phyloP scores from a whole-genome alignment of 64 coral and sea anemone species.

The Montipora sp. region DNA sequence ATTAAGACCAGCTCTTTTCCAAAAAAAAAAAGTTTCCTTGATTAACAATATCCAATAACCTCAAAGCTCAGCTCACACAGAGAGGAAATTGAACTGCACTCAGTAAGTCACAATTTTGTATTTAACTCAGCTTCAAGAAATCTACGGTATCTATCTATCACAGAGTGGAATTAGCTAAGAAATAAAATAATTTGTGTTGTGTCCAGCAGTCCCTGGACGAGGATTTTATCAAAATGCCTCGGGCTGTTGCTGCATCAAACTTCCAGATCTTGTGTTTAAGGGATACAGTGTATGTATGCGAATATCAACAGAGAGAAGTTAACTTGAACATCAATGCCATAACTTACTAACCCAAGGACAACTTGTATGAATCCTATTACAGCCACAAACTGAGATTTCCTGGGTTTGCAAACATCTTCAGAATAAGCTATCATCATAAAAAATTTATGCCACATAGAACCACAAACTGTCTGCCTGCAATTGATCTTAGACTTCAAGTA shows the following conservation, averaged over 20 bases:
- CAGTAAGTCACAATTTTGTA: background rate
- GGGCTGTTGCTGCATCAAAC: background rate
- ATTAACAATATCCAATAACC: slow-evolving; percentile 1
- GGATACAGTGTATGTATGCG: background rate
- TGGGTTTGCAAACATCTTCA: background rate
- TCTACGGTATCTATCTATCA: background rate
- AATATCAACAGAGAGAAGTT: slow-evolving; percentile 25
- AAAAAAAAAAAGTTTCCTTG: background rate
- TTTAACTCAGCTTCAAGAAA: background rate
- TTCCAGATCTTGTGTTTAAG: background rate
- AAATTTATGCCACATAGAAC: background rate
- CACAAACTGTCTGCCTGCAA: slow-evolving; percentile 29
- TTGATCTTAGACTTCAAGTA: slow-evolving; percentile 14
- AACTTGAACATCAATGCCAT: background rate
- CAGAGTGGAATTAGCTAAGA: background rate
- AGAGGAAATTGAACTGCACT: slow-evolving; percentile 11
- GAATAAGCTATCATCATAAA: slow-evolving; percentile 20
- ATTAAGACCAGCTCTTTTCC: background rate
- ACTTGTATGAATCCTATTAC: background rate
- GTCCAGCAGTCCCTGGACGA: too few relatives aligned
- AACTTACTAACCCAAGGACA: slow-evolving; percentile 7
- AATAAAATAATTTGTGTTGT: background rate
- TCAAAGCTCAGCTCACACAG: slow-evolving; percentile 47
- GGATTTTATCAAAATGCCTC: background rate
- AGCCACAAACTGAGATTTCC: background rate